A percentile compares a stretch with the other conserved stretches of the same genome.
Conservation (phyloP, 1,140 invertebrate species). For the Patella vulgata region DNA sequence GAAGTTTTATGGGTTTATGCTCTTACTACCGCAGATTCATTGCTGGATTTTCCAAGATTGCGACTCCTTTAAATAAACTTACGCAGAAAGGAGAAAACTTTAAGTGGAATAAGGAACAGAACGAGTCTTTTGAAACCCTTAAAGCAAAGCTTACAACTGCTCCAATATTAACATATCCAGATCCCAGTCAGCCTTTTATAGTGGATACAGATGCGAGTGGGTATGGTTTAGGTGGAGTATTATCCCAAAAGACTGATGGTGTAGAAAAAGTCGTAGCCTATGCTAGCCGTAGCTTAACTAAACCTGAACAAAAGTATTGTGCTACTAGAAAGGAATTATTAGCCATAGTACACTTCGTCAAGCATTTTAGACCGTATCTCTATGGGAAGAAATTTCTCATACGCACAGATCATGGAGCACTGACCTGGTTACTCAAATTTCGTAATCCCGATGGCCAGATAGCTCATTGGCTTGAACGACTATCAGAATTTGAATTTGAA, state of each 20-base stretch:
- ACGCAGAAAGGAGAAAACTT: conserved; percentile 26
- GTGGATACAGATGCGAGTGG: conserved; percentile 38
- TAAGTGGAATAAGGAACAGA: conserved; percentile 26
- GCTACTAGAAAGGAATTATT: conserved; percentile 42
- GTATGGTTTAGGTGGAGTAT: conserved; percentile 41
- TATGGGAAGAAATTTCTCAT: conserved; percentile 12
- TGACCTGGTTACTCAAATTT: conserved; percentile 15
- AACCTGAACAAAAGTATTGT: conserved; percentile 40
- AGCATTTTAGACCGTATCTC: conserved; percentile 43
- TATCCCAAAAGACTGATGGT: conserved; percentile 37
- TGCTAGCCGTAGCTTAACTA: conserved; percentile 18
- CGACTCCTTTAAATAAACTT: conserved; percentile 27
- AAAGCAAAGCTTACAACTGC: conserved; percentile 21
- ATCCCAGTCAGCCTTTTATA: conserved; percentile 17
- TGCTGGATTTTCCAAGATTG: conserved; percentile 27
- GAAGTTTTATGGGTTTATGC: conserved; percentile 31
- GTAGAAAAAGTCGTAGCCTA: conserved; percentile 32
- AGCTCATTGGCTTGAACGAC: conserved; percentile 6
- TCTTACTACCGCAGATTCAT: conserved; percentile 27
- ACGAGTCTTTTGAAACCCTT: conserved; percentile 23
- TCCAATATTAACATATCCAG: conserved; percentile 33
- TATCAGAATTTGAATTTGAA: background rate
- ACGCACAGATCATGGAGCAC: conserved; percentile 10
- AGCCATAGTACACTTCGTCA: conserved; percentile 40
- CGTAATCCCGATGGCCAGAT: conserved; percentile 13